Base-by-base conservation (phyloP, 2,113 vertebrate species). In the Dipodomys ordii region DNA sequence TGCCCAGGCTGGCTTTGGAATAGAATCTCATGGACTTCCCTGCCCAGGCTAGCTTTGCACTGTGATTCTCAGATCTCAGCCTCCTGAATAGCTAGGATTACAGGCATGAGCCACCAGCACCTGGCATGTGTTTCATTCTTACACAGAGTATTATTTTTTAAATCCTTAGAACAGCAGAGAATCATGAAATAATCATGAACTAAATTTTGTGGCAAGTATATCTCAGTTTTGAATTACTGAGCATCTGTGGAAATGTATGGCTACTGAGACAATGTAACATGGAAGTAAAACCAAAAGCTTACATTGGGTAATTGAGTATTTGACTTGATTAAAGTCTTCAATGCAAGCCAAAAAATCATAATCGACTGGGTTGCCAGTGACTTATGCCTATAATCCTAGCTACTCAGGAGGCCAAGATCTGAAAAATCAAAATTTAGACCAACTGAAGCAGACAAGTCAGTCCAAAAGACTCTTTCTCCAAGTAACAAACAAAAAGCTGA, bases 181-280 rank as follows among this genome's bases (percentile, higher is more conserved):
- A 68, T 69, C 71, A 95, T 22, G 82, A 84, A 87, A 64, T 74
- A 49, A 92, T 68, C 44, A 69, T 39, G 39, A 39, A 6, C 39
- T 39, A 20, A 69, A 60, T 73, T 88, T 30, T 32, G 23, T 86
- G 71, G 46, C 22, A 84, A 65, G 46, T 78, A 2, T 23, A 77
- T 86, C 22, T 25, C 15, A 69, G 9, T 81, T 72, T 81, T 49
- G 83, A 30, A 8, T 4, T 32, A 35, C 1, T 32, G 12, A 88
- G 67, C 53, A 6, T 28, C 53, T 27, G 13, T 49, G 39, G 12
- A 27, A n/a, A 65, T 35, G 87, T 35, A 27, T 39, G 60, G 23
- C 68, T 39, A 71, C 1, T 81, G n/a, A 49, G 23, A 39, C 18
- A 25, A 46, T 30, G 57, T 32, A 65, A n/a, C 12, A 64, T 3